Conservation (phyloP, 2,888 invertebrate species). For the Heliconius aoede region DNA sequence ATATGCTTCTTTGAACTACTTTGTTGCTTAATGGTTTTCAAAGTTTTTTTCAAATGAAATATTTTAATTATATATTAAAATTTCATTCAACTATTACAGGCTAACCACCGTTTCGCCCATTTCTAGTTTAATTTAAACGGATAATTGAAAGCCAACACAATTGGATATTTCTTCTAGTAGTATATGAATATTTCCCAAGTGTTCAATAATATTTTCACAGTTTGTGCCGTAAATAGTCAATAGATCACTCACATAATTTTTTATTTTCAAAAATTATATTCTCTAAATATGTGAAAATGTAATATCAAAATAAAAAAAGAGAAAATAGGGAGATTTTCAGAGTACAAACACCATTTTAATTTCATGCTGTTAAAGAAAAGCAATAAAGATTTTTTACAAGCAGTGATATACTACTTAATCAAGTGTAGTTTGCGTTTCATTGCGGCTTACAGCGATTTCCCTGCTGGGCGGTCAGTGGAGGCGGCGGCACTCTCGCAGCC, state of each 20-base stretch:
- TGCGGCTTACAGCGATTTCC: constrained; percentile 24
- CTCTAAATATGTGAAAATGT: not conserved
- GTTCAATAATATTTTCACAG: constrained; percentile 8
- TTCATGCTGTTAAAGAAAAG: not conserved
- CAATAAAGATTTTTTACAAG: not conserved
- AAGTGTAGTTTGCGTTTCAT: constrained; percentile 27
- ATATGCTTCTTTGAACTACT: not conserved
- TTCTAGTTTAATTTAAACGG: constrained; percentile 6
- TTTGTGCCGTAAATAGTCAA: not conserved
- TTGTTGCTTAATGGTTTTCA: not conserved
- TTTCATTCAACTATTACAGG: not conserved
- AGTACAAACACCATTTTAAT: not conserved
- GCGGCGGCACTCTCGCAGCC: constrained; percentile 20
- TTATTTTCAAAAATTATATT: not conserved
- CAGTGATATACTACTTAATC: not conserved
- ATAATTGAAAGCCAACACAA: not conserved
- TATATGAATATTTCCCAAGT: constrained; percentile 4
- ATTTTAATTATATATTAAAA: not conserved
- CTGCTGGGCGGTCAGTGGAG: constrained; percentile 30
- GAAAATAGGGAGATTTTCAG: not conserved
- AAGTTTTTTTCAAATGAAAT: not conserved
- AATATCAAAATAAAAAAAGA: not conserved
- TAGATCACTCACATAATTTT: not conserved
- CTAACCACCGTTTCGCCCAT: not conserved
- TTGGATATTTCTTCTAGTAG: not conserved